Base-by-base conservation (phyloP, 2,113 vertebrate species). In the Macquaria ambigua region DNA sequence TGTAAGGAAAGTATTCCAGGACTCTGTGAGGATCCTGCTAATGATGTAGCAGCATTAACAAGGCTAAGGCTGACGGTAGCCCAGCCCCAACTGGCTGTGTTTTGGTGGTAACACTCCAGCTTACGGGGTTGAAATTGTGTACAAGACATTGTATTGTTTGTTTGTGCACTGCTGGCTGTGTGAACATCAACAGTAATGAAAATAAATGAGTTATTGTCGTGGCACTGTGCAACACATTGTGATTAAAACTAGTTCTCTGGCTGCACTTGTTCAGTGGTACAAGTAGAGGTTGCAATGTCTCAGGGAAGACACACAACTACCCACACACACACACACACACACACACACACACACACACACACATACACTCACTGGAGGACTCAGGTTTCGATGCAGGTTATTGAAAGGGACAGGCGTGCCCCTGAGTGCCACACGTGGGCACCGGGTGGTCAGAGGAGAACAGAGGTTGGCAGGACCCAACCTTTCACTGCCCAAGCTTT, bases 351-450 rank as follows among this genome's bases (percentile, higher is more conserved):
- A 52, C 48, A 78, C 56, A 66, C 58, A 23, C n/a, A 25, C 11
- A 52, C n/a, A 56, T 5, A 41, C 37, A 56, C 70, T 39, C 74
- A 62, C 15, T 25, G 56, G 50, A 82, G 76, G 87, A 89, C 82
- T 93, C 87, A 46, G 89, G 86, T 91, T 93, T 93, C 90, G 34
- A 67, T 79, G 89, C 84, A 87, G 89, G 85, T 92, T 92, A 95
- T 93, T 94, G 92, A 92, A 92, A 90, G 90, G 88, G 93, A 94
- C 94, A 93, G 90, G 87, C 90, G 79, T 93, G 89, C 90, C 93
- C 90, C 80, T 67, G 88, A 92, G 90, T 90, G 89, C 91, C 90
- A 91, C 93, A 93, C 85, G 89, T 93, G 92, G 92, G 87, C 82
- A 84, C 81, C 23, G 87, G 79, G 81, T 93, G 91, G 90, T 92